Evolutionary conservation across 2,797 vertebrate species (phyloP), one percentile per base, ranked within the genome.

Genomic region (Chrysocyon brachyurus): DNA sequence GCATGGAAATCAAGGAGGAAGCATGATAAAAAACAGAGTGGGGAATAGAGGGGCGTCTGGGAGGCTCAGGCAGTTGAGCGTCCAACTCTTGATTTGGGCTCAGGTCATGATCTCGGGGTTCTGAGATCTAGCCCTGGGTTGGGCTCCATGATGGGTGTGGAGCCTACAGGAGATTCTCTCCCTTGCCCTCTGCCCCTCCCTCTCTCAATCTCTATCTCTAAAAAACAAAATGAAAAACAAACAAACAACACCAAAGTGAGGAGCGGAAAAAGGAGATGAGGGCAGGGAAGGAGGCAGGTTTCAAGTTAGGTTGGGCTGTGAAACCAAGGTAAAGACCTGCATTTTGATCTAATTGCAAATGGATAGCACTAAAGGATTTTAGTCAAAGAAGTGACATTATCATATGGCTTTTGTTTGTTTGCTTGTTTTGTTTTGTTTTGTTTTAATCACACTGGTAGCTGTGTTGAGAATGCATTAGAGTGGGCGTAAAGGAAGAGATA

Each of bases 161-260:
- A 33, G 17, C 8, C 17, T 68, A n/a, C n/a, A 33, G 17, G 33
- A 68, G 66, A 68, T 33, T 68, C n/a, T 5, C 4, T 33, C n/a
- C 17, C 64, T n/a, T 0, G 9, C n/a, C 3, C 64, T 33, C 28
- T 33, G 1, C 66, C n/a, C 1, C 9, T 19, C 17, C 2, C 66
- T 33, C 4, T 66, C 31, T 33, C n/a, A 54, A 15, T 54, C 15
- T 54, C 54, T 16, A 14, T 54, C 54, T 54, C 54, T 57, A 33
- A 68, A 68, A 68, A 68, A 33, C 26, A 31, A 63, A 68, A 33
- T 8, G 33, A 68, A 59, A 61, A 31, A 16, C 5, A 33, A 31
- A 31, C 5, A 33, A 19, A 68, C 2, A 68, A 68, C 4, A 21
- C 17, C 22, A 61, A 31, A 26, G 26, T 16, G 14, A 3, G 3